A percentile compares a stretch with the other conserved stretches of the same genome.
These are phyloP conservation scores for Origma solitaria DNA, from an alignment of 2,113 vertebrate genomes.

Conservation along the genomic window DNA sequence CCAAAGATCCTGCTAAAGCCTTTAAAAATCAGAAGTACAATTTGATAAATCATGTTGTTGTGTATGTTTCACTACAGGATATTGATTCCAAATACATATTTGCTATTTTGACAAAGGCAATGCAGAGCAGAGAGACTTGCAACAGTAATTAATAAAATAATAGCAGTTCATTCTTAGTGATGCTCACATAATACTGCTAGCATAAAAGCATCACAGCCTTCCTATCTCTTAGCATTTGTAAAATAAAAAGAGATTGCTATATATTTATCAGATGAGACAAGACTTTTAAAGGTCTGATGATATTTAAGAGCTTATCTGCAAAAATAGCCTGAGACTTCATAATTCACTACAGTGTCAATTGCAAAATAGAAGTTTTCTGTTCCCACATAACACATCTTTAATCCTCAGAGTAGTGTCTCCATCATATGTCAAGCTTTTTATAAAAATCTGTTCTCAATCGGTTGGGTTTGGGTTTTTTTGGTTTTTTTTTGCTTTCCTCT, in stretches of 20 bases:
- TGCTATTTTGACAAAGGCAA: background rate
- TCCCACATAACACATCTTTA: background rate
- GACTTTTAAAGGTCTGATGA: background rate
- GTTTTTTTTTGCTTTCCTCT: rapidly evolving
- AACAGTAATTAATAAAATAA: background rate
- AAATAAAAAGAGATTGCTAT: background rate
- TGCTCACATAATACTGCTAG: background rate
- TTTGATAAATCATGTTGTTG: background rate
- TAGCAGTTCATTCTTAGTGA: background rate
- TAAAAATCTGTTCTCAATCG: background rate
- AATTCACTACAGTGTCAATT: background rate
- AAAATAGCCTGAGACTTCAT: background rate
- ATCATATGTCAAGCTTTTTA: background rate
- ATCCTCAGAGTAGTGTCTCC: background rate
- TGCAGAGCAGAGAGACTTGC: background rate
- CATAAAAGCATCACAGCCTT: background rate
- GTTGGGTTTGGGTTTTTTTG: too few species aligned
- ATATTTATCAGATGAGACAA: background rate
- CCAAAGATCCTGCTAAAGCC: background rate
- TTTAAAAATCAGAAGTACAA: background rate
- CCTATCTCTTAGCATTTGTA: background rate
- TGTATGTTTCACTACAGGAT: background rate
- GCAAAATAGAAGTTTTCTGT: background rate
- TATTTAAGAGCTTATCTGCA: background rate
- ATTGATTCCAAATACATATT: background rate